A percentile compares a stretch with the other conserved stretches of the same genome.
These are phyloP conservation scores for Hemibagrus guttatus DNA, from an alignment of 2,797 vertebrate species.

Conservation along the genomic window DNA sequence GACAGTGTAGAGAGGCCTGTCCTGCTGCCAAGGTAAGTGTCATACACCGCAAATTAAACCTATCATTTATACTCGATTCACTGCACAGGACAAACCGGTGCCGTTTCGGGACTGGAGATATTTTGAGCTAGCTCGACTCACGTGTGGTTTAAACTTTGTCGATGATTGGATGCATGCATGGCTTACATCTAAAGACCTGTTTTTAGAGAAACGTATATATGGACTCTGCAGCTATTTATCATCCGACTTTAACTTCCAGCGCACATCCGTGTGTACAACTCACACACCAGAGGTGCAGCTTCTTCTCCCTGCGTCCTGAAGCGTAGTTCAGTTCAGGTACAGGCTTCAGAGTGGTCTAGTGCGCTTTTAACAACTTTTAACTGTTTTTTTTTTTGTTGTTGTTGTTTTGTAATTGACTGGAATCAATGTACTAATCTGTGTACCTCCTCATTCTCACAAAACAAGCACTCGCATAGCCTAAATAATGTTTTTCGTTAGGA, in stretches of 20 bases:
- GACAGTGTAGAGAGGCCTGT: slow-evolving; percentile 25
- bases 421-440: neutral
- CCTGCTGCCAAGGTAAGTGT: slow-evolving; percentile 44
- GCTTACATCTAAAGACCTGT: slow-evolving; percentile 10
- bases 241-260: slow-evolving; percentile 11
- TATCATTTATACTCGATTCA: slow-evolving; percentile 34
- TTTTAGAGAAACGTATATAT: neutral
- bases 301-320: neutral
- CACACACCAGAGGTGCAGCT: neutral
- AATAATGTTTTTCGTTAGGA: neutral
- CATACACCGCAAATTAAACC: slow-evolving; percentile 36
- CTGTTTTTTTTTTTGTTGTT: neutral
- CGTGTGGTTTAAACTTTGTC: slow-evolving; percentile 43
- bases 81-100: slow-evolving; percentile 2
- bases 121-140: slow-evolving; percentile 24
- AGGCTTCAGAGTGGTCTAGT: neutral
- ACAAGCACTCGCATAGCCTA: neutral
- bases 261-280: neutral
- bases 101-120: neutral
- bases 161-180: slow-evolving; percentile 17
- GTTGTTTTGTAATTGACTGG: neutral
- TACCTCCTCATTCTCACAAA: neutral
- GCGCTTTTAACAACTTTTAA: neutral
- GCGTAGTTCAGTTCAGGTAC: neutral
- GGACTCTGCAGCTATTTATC: slow-evolving; percentile 17